Conservation (phyloP, 2,797 vertebrate genomes). For the Florisuga fusca region DNA sequence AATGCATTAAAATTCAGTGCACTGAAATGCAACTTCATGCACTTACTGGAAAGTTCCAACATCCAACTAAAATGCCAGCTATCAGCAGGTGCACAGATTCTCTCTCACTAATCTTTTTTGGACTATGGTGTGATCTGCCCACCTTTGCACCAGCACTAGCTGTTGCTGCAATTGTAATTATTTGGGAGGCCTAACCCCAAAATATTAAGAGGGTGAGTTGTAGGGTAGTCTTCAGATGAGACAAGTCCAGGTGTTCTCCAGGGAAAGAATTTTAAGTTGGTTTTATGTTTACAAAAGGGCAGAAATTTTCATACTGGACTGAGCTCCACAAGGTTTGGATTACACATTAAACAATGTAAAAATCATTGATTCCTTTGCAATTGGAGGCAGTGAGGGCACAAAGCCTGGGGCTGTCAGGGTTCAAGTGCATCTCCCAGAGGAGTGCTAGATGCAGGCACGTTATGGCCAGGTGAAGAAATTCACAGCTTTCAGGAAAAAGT, state of each 20-base stretch:
- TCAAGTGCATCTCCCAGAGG: neutral
- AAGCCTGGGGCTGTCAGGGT: neutral
- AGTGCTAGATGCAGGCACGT: neutral
- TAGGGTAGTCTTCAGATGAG: neutral
- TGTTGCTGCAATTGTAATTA: neutral
- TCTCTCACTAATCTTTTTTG: neutral
- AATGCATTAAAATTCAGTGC: neutral
- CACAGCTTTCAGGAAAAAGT: neutral
- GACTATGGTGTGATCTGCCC: neutral
- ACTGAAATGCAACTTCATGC: neutral
- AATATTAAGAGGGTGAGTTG: neutral
- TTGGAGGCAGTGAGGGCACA: neutral
- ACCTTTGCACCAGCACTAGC: accelerated
- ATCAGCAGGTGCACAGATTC: neutral
- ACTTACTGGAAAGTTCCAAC: neutral
- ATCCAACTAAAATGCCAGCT: neutral
- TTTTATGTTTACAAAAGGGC: neutral
- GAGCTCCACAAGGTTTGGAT: neutral
- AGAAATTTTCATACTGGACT: conserved; percentile 13
- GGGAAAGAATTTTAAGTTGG: neutral
- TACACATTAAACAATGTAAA: neutral
- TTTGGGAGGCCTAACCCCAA: neutral
- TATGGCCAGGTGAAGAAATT: neutral
- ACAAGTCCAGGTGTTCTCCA: neutral
- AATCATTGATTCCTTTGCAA: neutral